Conservation (phyloP, 2,113 vertebrate genomes). For the Okapia johnstoni region DNA sequence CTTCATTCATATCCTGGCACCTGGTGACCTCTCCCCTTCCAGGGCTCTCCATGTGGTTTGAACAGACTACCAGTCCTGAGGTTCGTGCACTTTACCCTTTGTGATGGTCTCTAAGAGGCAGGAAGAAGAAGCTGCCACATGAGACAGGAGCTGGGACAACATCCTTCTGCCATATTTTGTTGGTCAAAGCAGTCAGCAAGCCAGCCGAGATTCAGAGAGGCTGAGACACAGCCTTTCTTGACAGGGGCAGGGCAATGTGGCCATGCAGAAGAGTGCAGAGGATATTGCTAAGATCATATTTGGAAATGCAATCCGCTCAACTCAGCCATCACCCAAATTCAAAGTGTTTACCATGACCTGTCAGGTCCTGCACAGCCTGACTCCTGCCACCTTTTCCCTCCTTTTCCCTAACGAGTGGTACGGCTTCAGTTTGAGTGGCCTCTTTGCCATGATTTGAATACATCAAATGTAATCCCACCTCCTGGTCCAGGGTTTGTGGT, state of each 20-base stretch:
- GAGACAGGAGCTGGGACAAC: too few relatives aligned
- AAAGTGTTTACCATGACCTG: not conserved
- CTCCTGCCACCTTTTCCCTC: rapidly evolving
- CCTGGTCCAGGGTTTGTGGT: too few relatives aligned
- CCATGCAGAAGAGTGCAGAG: not conserved
- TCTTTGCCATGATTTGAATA: not conserved
- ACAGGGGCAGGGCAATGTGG: too few relatives aligned
- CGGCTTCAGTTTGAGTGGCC: not conserved
- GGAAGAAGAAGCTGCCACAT: not conserved
- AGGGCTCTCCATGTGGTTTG: not conserved
- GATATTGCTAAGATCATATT: not conserved
- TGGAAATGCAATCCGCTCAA: not conserved
- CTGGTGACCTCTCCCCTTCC: not conserved
- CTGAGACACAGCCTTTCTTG: not conserved
- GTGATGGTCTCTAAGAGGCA: not conserved
- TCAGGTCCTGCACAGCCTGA: not conserved
- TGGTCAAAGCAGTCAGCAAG: not conserved
- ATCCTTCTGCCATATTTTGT: not conserved
- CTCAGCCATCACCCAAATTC: not conserved
- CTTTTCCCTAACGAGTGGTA: not conserved
- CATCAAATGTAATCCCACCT: not conserved
- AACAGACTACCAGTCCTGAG: not conserved
- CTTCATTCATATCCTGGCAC: not conserved
- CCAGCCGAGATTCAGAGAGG: not conserved
- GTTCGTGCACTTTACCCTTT: not conserved